These are phyloP conservation scores for Polydrusus pterygomalis DNA, from an alignment of 2,888 invertebrate genomes.

Conservation along the genomic window DNA sequence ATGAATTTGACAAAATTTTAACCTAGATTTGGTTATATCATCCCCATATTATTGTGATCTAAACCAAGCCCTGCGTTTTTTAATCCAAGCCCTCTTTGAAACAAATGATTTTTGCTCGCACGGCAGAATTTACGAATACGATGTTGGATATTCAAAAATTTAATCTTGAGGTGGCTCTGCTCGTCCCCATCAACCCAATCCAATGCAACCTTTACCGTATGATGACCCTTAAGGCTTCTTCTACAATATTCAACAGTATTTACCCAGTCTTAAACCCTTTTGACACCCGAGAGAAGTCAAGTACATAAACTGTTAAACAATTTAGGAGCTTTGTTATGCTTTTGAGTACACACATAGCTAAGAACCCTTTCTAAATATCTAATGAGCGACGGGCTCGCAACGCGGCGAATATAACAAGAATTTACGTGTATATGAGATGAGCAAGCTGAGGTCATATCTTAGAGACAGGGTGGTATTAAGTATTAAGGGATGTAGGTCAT, in stretches of 20 bases:
- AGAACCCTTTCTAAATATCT: conserved; percentile 52
- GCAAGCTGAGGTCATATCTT: conserved; percentile 17
- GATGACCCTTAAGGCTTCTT: background rate
- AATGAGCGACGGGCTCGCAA: conserved; percentile 37
- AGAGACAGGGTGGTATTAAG: conserved; percentile 18
- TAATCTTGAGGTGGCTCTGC: no score
- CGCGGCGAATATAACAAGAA: conserved; percentile 26
- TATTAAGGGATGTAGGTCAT: background rate
- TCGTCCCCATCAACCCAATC: no score
- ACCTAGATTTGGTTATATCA: no score
- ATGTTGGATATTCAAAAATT: no score
- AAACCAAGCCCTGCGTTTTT: no score
- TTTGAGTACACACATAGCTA: conserved; percentile 46
- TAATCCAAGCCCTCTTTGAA: no score
- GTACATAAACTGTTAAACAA: conserved; percentile 50
- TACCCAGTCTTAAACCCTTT: conserved; percentile 43
- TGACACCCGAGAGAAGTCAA: conserved; percentile 48
- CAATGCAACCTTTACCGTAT: no score
- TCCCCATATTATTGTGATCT: no score
- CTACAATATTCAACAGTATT: conserved; percentile 38
- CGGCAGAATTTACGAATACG: no score
- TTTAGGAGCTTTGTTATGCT: conserved; percentile 50
- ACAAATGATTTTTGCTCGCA: no score
- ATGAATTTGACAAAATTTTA: no score
- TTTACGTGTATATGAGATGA: conserved; percentile 30